These are phyloP conservation scores for Bombus confusus DNA, from an alignment of 1,140 invertebrate genomes.

Conservation along the genomic window DNA sequence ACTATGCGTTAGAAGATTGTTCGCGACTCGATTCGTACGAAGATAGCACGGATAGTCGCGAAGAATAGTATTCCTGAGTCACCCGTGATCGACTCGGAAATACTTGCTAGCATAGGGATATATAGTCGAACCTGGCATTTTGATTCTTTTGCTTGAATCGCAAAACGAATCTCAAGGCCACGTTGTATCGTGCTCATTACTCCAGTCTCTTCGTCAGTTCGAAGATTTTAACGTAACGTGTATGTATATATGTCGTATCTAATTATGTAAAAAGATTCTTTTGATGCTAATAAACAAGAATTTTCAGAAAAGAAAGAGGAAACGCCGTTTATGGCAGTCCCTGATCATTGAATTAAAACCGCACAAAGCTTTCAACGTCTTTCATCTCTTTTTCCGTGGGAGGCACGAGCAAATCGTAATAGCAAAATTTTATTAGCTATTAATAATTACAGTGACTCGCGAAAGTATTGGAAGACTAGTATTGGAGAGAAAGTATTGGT, in stretches of 20 bases:
- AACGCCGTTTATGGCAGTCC: not conserved
- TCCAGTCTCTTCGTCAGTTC: constrained; percentile 20
- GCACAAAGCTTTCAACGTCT: too few species aligned
- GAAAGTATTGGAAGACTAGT: too few species aligned
- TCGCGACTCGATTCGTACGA: not conserved
- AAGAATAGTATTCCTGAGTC: constrained; percentile 15
- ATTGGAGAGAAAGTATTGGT: too few species aligned
- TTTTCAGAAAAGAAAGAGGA: not conserved
- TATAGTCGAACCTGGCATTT: constrained; percentile 51
- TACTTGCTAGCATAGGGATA: constrained; percentile 7
- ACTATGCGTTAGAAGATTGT: constrained; percentile 13
- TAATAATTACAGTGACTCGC: too few species aligned
- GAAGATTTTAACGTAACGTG: constrained; percentile 28
- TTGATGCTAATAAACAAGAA: constrained; percentile 41
- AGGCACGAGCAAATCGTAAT: too few species aligned
- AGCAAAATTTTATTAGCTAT: too few species aligned
- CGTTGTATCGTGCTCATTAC: constrained; percentile 11
- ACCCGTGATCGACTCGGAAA: not conserved
- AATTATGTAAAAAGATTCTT: constrained; percentile 47
- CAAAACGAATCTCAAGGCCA: constrained; percentile 59
- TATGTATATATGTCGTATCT: constrained; percentile 43
- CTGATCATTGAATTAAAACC: too few species aligned
- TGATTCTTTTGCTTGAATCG: constrained; percentile 38
- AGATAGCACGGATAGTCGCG: not conserved
- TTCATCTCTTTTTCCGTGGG: too few species aligned